Evolutionary conservation across 1,140 invertebrate genomes (phyloP).

Genomic region (Hyposmocoma kahamanoa): DNA sequence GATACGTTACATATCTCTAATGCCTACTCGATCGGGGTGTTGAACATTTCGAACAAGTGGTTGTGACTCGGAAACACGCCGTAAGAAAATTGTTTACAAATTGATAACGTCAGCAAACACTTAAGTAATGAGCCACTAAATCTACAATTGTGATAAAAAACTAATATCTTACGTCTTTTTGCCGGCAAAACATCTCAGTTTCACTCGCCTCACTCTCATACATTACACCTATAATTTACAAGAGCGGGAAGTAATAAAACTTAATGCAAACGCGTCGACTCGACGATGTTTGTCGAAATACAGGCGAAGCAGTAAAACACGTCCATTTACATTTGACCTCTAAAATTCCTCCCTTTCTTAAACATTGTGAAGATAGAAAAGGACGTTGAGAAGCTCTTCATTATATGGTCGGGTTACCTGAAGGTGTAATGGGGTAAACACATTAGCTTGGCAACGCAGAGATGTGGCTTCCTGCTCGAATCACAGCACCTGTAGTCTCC

Average conservation of each 20-base stretch:
- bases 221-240: conserved; percentile 60
- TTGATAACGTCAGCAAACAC: no score
- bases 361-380: not conserved
- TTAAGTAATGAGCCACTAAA: no score
- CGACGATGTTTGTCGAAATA: conserved; percentile 52
- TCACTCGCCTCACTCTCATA: conserved; percentile 25
- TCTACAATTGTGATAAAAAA: no score
- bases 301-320: conserved; percentile 28
- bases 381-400: not conserved
- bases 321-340: no score
- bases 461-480: conserved; percentile 35
- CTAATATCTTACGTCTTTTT: conserved; percentile 48
- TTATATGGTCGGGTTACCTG: conserved; percentile 22
- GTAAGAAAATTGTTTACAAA: no score
- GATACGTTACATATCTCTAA: no score
- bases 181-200: conserved; percentile 40
- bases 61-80: no score
- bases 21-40: no score
- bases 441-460: conserved; percentile 40
- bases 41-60: no score
- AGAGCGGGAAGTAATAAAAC: conserved; percentile 60
- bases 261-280: conserved; percentile 56
- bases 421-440: conserved; percentile 51
- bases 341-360: no score
- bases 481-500: conserved; percentile 49